Base-by-base conservation (phyloP, 2,113 vertebrate species). In the Noturus placidus region DNA sequence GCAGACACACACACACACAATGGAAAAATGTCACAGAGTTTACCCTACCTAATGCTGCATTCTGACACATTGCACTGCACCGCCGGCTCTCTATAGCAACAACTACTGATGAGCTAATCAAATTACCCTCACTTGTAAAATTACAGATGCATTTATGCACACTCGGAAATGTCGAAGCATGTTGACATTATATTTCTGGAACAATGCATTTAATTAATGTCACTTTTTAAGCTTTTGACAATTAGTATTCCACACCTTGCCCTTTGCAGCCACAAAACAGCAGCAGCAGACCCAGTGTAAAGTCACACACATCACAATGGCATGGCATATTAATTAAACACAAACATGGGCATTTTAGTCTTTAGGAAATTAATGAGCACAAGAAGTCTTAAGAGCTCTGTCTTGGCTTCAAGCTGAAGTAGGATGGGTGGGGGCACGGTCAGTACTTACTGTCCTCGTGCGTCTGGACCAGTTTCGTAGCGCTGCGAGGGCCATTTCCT, bases 371-470 rank as follows among this genome's bases (percentile, higher is more conserved):
- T 87, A 65, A 65, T 33, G 35, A 76, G 38, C 35, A 76, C 35
- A 87, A 83, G 69, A 83, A 33, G 67, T 83, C 50, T 67, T 35
- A 67, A 52, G 82, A 30, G 19, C 82, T 33, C 38, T 5, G 25
- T 5, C 14, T 14, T 70, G 63, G 42, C 42, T 30, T 83, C 2
- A 9, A 30, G 69, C 14, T 54, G 25, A 78, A 52, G n/a, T 83
- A 8, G 6, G 38, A 35, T n/a, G 35, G 57, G 30, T n/a, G 3
- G 50, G 54, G 22, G 19, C 25, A 35, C 76, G 83, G 42, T 74
- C 54, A 42, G 52, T 83, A 97, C 97, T 97, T 92, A 99, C 98
- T 96, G 93, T 98, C 98, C 74, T 99, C 97, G 0, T 96, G 96
- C 0, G 98, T 99, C 92, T 94, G 90, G 83, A 99, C 65, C 14